phyloP scores from a whole-genome alignment of 2,888 invertebrate species.

The Leptinotarsa juncta region DNA sequence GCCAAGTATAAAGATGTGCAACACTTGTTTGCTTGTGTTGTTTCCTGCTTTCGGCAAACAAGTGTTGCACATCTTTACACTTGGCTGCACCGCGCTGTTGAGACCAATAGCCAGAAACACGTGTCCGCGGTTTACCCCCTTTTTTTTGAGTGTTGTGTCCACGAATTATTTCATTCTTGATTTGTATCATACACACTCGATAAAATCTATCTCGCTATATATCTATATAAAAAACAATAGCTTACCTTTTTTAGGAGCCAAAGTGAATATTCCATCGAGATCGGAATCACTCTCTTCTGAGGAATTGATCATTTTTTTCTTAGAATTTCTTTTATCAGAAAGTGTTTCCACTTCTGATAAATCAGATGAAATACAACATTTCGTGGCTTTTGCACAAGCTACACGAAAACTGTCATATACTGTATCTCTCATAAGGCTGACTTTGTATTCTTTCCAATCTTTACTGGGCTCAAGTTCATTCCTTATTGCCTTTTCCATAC shows the following conservation, averaged over 20 bases:
- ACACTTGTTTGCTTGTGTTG: no score
- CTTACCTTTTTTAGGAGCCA: neutral
- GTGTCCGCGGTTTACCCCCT: no score
- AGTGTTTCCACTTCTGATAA: neutral
- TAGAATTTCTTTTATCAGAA: no score
- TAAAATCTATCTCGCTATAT: no score
- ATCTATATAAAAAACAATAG: neutral
- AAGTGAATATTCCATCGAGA: neutral
- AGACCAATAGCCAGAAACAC: no score
- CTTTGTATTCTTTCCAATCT: conserved; percentile 17
- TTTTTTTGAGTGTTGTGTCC: no score
- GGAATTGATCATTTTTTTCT: neutral
- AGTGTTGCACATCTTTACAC: no score
- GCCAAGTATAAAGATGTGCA: no score
- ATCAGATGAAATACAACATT: neutral
- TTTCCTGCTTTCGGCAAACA: no score
- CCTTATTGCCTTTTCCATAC: conserved; percentile 16
- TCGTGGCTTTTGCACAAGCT: conserved; percentile 11
- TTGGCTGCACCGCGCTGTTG: no score
- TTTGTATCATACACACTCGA: no score
- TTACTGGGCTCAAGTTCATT: conserved; percentile 1
- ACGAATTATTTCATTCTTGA: no score
- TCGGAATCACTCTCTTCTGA: conserved; percentile 12
- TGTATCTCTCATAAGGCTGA: conserved; percentile 13
- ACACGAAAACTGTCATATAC: conserved; percentile 1